phyloP scores from a whole-genome alignment of 2,888 invertebrate genomes.

The Lysandra coridon region DNA sequence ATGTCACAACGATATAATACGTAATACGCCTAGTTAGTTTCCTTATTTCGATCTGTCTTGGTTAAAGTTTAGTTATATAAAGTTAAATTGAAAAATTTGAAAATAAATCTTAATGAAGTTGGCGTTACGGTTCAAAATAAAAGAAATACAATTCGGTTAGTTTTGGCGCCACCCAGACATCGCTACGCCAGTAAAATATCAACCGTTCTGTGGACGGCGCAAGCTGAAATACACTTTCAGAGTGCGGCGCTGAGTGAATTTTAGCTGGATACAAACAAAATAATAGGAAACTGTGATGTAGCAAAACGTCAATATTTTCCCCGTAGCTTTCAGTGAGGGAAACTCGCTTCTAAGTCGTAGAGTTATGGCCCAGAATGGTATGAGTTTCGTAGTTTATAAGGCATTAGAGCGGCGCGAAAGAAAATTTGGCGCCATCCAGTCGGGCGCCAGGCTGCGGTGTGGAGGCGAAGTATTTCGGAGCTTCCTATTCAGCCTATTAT shows the following conservation, averaged over 20 bases:
- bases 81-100: background rate
- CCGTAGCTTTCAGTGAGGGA: conserved; percentile 39
- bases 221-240: conserved; percentile 42
- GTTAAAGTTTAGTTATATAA: background rate
- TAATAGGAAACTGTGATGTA: conserved; percentile 46
- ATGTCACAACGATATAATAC: background rate
- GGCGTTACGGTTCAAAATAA: conserved; percentile 34
- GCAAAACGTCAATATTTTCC: conserved; percentile 58
- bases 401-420: conserved; percentile 48
- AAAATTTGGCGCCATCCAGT: conserved; percentile 66
- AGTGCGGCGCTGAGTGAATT: background rate
- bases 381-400: conserved; percentile 22
- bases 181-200: conserved; percentile 54
- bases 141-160: conserved; percentile 19
- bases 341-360: conserved; percentile 37
- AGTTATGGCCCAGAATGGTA: conserved; percentile 34
- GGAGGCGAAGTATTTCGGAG: conserved; percentile 57
- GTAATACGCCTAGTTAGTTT: background rate
- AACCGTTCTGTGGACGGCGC: conserved; percentile 40
- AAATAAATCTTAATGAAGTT: background rate
- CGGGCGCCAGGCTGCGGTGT: conserved; percentile 63
- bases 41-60: background rate
- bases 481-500: conserved; percentile 66
- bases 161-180: conserved; percentile 59
- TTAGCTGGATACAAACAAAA: conserved; percentile 19